Conservation (phyloP, 2,888 invertebrate species). For the Aspidapion aeneum region DNA sequence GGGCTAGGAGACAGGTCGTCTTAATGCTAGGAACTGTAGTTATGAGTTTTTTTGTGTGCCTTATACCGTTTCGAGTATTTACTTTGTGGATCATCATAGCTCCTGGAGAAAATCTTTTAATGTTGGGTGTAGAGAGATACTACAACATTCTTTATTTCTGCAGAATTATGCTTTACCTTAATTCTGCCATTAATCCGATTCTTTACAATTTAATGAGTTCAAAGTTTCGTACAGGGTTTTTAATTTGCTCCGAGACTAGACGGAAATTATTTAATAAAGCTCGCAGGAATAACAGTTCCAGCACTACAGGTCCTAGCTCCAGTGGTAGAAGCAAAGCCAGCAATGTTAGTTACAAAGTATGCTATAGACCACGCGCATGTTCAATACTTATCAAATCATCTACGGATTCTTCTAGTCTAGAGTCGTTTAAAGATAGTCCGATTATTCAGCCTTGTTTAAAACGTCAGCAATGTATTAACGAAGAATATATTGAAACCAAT, state of each 20-base stretch:
- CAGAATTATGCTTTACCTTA: conserved; percentile 82
- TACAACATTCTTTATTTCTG: conserved; percentile 81
- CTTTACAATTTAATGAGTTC: conserved; percentile 92
- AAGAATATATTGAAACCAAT: conserved; percentile 20
- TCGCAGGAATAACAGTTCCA: conserved; percentile 51
- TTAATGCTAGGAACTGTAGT: conserved; percentile 86
- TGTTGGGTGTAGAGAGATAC: conserved; percentile 73
- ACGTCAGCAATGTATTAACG: conserved; percentile 26
- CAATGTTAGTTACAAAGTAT: conserved; percentile 42
- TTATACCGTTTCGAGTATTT: conserved; percentile 81
- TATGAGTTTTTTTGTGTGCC: conserved; percentile 81
- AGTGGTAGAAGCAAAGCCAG: conserved; percentile 42
- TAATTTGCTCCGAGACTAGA: conserved; percentile 60
- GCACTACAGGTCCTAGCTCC: conserved; percentile 55
- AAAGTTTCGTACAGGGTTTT: conserved; percentile 80
- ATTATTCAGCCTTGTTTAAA: conserved; percentile 12
- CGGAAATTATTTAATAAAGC: conserved; percentile 50
- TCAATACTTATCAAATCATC: conserved; percentile 41
- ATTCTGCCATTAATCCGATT: conserved; percentile 88
- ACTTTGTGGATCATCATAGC: conserved; percentile 80
- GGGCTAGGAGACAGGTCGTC: conserved; percentile 79
- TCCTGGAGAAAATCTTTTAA: conserved; percentile 63
- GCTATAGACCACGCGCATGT: conserved; percentile 40
- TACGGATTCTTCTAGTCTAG: conserved; percentile 51
- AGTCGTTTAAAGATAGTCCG: conserved; percentile 31